phyloP scores from a whole-genome alignment of 2,797 vertebrate species.

The Enteromius paludinosus region DNA sequence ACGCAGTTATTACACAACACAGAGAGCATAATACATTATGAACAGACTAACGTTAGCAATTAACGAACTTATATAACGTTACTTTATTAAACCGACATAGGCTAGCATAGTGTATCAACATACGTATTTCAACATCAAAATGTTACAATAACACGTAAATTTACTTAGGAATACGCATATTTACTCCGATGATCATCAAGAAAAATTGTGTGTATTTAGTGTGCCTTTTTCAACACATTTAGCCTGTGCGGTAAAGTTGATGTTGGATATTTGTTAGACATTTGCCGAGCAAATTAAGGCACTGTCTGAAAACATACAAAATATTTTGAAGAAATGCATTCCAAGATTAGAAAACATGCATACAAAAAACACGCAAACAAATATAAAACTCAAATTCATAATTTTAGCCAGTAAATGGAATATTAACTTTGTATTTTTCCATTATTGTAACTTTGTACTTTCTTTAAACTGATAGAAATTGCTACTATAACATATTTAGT shows the following conservation, averaged over 20 bases:
- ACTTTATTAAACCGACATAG: neutral
- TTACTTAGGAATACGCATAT: neutral
- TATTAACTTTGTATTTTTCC: neutral
- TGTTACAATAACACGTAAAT: neutral
- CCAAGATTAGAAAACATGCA: neutral
- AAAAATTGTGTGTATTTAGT: neutral
- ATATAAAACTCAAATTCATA: neutral
- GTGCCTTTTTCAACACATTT: neutral
- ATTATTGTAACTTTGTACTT: neutral
- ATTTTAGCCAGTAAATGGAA: neutral
- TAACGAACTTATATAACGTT: neutral
- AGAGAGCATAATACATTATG: neutral
- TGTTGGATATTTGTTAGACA: no score
- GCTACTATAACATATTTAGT: neutral
- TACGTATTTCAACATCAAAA: neutral
- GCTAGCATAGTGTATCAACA: neutral
- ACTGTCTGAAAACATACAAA: no score
- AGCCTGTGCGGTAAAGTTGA: neutral
- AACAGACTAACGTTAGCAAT: no score
- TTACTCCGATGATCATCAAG: neutral
- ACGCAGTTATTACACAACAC: neutral
- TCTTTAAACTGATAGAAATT: neutral
- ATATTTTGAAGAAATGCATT: neutral
- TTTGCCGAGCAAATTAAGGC: no score
- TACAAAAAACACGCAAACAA: no score